Base-by-base conservation (phyloP, 2,888 invertebrate genomes). In the Teinopalpus imperialis region DNA sequence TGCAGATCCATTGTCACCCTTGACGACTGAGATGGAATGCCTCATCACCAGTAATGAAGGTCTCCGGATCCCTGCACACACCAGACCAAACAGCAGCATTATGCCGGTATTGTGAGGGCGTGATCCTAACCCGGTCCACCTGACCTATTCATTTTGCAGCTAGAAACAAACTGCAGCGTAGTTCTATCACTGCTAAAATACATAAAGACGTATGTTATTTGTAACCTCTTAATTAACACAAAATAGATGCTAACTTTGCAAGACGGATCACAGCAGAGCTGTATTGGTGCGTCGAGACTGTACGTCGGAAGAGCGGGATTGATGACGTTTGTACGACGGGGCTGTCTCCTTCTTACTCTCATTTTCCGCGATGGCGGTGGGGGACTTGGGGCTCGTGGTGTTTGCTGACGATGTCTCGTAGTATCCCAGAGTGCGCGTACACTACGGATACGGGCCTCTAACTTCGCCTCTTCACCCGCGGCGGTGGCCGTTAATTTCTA, bases 181-280 rank as follows among this genome's bases (percentile, higher is more conserved):
- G n/a, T n/a, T n/a, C n/a, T n/a, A n/a, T n/a, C n/a, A n/a, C n/a
- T n/a, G n/a, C n/a, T n/a, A n/a, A n/a, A n/a, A n/a, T n/a, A n/a
- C n/a, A n/a, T n/a, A n/a, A n/a, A n/a, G n/a, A n/a, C n/a, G n/a
- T n/a, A n/a, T n/a, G n/a, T n/a, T n/a, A n/a, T n/a, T n/a, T 16
- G 16, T 16, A 16, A 16, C 2, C 16, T 16, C 4, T 16, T 16
- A n/a, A n/a, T 16, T 16, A 16, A 16, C 29, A 20, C 12, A 29
- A 26, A 24, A 16, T 26, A 21, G 14, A 12, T 36, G 35, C 23
- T 23, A 27, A 45, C 45, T 45, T 88, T 86, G 65, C 78, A 76
- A 53, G 73, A 63, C n/a, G 86, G 81, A 55, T 86, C 82, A 57
- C 81, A 86, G 52, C 81, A 70, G 39, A 86, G 68, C 53, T 80